These are phyloP conservation scores for Tenthredo scrophulariae DNA, from an alignment of 2,888 invertebrate species.

Conservation along the genomic window DNA sequence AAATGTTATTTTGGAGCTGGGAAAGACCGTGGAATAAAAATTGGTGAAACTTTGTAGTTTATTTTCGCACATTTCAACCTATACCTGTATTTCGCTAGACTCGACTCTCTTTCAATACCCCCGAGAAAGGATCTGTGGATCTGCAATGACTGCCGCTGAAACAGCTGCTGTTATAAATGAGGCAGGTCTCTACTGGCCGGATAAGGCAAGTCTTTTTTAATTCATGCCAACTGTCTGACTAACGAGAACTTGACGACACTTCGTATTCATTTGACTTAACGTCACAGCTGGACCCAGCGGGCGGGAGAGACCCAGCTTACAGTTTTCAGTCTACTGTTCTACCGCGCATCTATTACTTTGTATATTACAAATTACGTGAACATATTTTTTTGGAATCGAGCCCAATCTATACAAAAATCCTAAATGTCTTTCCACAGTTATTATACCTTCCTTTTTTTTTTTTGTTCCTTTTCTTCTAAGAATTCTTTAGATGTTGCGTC, in stretches of 20 bases:
- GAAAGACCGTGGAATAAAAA: neutral
- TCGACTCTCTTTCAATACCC: neutral
- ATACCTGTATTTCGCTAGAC: neutral
- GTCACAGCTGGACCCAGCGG: slow-evolving; percentile 20
- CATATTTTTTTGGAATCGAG: neutral
- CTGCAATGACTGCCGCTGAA: slow-evolving; percentile 16
- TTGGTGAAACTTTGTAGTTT: neutral
- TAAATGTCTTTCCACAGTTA: too few species aligned
- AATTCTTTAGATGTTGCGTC: neutral
- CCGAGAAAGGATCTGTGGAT: slow-evolving; percentile 2
- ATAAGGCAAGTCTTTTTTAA: slow-evolving; percentile 34
- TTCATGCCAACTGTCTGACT: slow-evolving; percentile 38
- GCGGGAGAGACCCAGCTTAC: neutral
- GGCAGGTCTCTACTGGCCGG: slow-evolving; percentile 33
- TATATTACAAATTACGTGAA: neutral
- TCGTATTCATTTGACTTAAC: slow-evolving; percentile 28
- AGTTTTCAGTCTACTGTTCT: neutral
- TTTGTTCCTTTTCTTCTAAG: neutral
- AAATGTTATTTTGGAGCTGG: neutral
- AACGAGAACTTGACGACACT: slow-evolving; percentile 34
- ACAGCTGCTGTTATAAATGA: slow-evolving; percentile 44
- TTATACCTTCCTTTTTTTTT: neutral
- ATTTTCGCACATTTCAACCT: neutral
- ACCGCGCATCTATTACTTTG: neutral
- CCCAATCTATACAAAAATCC: too few species aligned